Conservation (phyloP, 2,113 vertebrate species). For the Cervus canadensis region DNA sequence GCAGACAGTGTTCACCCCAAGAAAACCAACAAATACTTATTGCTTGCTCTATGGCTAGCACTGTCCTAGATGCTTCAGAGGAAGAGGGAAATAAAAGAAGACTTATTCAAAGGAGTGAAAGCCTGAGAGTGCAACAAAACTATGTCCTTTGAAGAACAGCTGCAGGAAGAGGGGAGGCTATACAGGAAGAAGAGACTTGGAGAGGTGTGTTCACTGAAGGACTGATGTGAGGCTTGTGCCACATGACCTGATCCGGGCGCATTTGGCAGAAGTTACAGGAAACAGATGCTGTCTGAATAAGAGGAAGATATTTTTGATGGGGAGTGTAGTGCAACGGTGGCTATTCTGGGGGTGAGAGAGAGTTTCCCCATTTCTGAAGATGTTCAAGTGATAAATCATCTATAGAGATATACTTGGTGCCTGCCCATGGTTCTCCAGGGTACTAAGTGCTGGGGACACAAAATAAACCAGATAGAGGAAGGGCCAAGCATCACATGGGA, state of each 20-base stretch:
- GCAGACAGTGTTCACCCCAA: neutral
- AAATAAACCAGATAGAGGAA: neutral
- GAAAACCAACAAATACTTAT: neutral
- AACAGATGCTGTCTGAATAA: neutral
- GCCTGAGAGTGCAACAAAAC: neutral
- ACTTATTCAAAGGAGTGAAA: neutral
- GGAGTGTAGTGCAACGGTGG: neutral
- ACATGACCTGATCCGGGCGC: neutral
- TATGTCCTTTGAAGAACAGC: neutral
- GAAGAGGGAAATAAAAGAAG: neutral
- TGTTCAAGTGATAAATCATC: neutral
- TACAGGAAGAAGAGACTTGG: neutral
- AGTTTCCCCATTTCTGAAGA: neutral
- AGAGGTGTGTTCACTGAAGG: neutral
- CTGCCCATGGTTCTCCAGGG: neutral
- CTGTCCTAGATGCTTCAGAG: neutral
- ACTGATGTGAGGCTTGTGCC: neutral
- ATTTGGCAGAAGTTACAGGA: neutral
- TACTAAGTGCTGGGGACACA: neutral
- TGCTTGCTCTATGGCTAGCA: neutral
- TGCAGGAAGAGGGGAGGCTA: neutral
- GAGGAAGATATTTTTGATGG: neutral
- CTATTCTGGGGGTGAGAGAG: neutral
- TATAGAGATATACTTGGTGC: neutral
- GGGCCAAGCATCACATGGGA: neutral